These are phyloP conservation scores for Lithosia quadra DNA, from an alignment of 2,888 invertebrate species.

Conservation along the genomic window DNA sequence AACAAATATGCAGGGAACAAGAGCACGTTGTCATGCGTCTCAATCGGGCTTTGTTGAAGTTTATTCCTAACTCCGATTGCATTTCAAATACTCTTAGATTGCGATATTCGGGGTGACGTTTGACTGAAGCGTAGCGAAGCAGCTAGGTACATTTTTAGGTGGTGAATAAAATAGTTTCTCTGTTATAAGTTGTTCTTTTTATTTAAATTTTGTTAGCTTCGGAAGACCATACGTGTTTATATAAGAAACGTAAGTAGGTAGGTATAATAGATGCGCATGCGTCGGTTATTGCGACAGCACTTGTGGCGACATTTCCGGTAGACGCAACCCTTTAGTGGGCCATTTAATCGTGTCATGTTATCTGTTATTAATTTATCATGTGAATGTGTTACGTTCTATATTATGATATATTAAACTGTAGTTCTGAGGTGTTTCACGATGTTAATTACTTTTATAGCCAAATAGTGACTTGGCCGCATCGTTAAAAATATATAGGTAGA, in stretches of 20 bases:
- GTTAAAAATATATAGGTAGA: no score
- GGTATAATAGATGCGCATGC: background rate
- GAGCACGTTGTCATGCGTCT: constrained; percentile 4
- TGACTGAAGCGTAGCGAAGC: background rate
- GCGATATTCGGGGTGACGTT: background rate
- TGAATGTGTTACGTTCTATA: background rate
- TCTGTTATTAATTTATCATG: constrained; percentile 10
- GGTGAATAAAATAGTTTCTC: background rate
- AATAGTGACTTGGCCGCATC: background rate
- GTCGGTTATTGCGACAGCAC: background rate
- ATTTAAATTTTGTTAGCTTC: no score
- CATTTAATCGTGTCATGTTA: constrained; percentile 16
- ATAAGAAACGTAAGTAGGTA: background rate
- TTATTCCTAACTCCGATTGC: background rate
- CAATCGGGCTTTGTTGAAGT: constrained; percentile 9
- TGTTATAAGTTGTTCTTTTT: no score
- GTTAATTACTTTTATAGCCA: background rate
- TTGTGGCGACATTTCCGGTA: constrained; percentile 9
- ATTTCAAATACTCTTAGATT: background rate
- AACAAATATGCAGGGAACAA: constrained; percentile 8
- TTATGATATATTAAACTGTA: background rate
- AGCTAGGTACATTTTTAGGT: background rate
- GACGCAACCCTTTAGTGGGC: constrained; percentile 1
- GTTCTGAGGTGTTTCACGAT: background rate
- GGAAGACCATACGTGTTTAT: background rate